A percentile compares a stretch with the other conserved stretches of the same genome.
phyloP scores from a whole-genome alignment of 2,113 vertebrate genomes.

The Poicephalus gulielmi region DNA sequence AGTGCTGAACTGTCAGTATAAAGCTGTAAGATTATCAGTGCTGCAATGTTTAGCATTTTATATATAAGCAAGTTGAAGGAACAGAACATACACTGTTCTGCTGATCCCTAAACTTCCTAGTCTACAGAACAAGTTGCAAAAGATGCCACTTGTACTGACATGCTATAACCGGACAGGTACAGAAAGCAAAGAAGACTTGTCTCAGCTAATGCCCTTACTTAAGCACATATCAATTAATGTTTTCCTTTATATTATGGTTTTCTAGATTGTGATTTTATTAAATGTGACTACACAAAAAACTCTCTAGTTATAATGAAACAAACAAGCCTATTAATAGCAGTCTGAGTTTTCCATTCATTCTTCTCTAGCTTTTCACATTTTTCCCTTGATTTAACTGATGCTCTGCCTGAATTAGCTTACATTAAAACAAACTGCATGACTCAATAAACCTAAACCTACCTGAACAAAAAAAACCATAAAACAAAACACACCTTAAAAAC shows the following conservation, averaged over 20 bases:
- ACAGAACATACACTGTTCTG: background rate
- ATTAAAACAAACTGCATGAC: background rate
- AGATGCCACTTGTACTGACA: background rate
- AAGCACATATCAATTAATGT: background rate
- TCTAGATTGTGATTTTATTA: background rate
- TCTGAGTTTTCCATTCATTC: background rate
- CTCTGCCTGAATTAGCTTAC: background rate
- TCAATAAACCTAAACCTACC: background rate
- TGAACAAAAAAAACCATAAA: background rate
- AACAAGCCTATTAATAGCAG: background rate
- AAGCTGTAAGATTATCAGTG: background rate
- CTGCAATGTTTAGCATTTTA: background rate
- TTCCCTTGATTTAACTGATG: background rate
- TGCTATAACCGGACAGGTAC: background rate
- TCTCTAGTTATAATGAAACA: background rate
- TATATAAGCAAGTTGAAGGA: background rate
- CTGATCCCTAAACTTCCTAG: background rate
- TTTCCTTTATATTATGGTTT: background rate
- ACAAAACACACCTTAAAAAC: background rate
- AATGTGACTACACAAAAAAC: background rate
- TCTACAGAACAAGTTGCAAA: background rate
- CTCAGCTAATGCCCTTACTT: background rate
- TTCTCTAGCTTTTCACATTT: background rate
- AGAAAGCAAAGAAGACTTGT: background rate
- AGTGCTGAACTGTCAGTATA: background rate